A percentile compares a stretch with the other conserved stretches of the same genome.
These are phyloP conservation scores for Trichechus manatus DNA, from an alignment of 2,113 vertebrate genomes.

Conservation along the genomic window DNA sequence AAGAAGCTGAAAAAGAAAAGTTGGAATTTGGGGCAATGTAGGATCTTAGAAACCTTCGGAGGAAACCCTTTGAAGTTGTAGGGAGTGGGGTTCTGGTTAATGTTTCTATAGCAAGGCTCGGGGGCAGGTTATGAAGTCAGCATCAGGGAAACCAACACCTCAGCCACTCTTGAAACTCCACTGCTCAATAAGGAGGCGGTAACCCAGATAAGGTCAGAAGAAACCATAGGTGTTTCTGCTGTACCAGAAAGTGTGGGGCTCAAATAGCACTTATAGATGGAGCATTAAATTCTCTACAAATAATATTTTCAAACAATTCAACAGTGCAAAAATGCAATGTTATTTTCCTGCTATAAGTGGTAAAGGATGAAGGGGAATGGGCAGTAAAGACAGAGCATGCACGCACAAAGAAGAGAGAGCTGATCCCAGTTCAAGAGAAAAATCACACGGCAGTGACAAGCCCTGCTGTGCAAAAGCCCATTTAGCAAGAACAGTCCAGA, in stretches of 20 bases:
- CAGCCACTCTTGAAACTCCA: conserved; percentile 36
- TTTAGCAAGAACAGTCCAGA: conserved; percentile 84
- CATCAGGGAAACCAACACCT: conserved; percentile 65
- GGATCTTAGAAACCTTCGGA: conserved; percentile 73
- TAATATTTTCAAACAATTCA: not conserved
- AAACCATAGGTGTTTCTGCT: not conserved
- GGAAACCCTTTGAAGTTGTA: conserved; percentile 86
- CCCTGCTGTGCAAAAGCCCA: conserved; percentile 76
- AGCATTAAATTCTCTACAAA: not conserved
- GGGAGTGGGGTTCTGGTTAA: conserved; percentile 84
- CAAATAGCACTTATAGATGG: no score
- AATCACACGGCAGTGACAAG: conserved; percentile 44
- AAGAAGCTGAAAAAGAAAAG: conserved; percentile 68
- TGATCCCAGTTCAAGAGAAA: conserved; percentile 56
- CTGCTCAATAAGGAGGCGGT: conserved; percentile 11
- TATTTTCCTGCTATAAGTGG: not conserved
- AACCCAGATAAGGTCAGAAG: not conserved
- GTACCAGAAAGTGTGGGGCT: not conserved
- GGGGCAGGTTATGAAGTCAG: conserved; percentile 27
- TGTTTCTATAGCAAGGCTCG: conserved; percentile 56
- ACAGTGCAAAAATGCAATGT: not conserved
- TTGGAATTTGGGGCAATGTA: conserved; percentile 63
- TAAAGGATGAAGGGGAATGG: not conserved
- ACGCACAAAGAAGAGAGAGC: conserved; percentile 52
- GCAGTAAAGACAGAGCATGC: not conserved